Percentiles rank a stretch among this genome's conserved stretches.
Evolutionary conservation across 1,140 invertebrate genomes (phyloP).

Genomic region (Tetragnatha versicolor): DNA sequence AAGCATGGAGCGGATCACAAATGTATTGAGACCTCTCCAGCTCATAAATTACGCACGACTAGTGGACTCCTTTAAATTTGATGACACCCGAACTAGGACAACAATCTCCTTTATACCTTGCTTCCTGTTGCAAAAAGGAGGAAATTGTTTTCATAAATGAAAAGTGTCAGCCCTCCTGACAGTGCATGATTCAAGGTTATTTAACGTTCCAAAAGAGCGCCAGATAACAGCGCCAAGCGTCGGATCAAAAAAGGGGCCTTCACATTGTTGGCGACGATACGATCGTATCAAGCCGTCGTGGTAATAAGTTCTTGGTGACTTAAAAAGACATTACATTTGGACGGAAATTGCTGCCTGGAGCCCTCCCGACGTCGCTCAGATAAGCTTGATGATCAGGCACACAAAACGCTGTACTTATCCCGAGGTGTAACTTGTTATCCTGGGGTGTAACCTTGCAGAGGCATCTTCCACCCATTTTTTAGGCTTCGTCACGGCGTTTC

Average conservation of each 20-base stretch:
- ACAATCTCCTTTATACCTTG: slow-evolving; percentile 24
- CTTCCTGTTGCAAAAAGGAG: slow-evolving; percentile 33
- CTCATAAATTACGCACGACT: background rate
- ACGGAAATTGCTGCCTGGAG: slow-evolving; percentile 51
- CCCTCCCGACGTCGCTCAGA: slow-evolving; percentile 31
- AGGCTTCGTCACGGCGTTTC: background rate
- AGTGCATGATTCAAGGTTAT: slow-evolving; percentile 38
- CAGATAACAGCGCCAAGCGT: slow-evolving; percentile 21
- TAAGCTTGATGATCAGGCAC: slow-evolving; percentile 45
- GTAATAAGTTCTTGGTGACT: slow-evolving; percentile 54
- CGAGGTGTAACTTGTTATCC: background rate
- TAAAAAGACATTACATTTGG: slow-evolving; percentile 55
- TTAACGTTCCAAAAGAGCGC: slow-evolving; percentile 14
- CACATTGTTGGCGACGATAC: slow-evolving; percentile 24
- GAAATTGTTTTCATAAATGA: slow-evolving; percentile 54
- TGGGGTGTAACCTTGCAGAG: background rate
- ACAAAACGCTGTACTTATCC: slow-evolving; percentile 11
- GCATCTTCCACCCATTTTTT: slow-evolving; percentile 29
- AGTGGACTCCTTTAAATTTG: background rate
- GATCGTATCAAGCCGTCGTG: slow-evolving; percentile 29
- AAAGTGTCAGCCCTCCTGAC: slow-evolving; percentile 30
- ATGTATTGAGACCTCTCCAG: no score
- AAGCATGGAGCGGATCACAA: no score
- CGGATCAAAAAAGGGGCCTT: slow-evolving; percentile 1
- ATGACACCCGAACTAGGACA: background rate